Base-by-base conservation (phyloP, 2,113 vertebrate genomes). In the Megaleporinus macrocephalus region DNA sequence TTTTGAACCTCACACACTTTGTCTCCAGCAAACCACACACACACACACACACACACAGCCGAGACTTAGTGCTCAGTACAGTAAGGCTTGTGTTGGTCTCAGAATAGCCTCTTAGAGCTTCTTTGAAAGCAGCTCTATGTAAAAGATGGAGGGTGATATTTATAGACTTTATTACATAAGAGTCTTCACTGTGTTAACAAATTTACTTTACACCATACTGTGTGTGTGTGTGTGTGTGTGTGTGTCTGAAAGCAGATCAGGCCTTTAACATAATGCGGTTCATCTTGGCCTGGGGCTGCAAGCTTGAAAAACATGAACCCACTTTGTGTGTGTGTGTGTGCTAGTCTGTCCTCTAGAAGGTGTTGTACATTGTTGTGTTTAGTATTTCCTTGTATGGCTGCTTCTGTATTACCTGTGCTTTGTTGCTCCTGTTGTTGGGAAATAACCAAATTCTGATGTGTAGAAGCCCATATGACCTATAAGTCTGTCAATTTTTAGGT, bases 71-170 rank as follows among this genome's bases (percentile, higher is more conserved):
- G 24, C 49, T 26, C 27, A 53, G 55, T 80, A 22, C 53, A 55
- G 53, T 55, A 22, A 30, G 13, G 57, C 22, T n/a, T 10, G 79
- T 80, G 80, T 30, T 62, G 47, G 30, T 78, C 36, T 73, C 47
- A 12, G 59, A 72, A 26, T 22, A 63, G n/a, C 63, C 33, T 78
- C 3, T 1, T 85, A 33, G 73, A 44, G 73, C 62, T 26, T 69
- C 82, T 29, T 76, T 62, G 70, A 41, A 9, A 80, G 44, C 57
- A 13, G 83, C 29, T 83, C 79, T 89, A 84, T 89, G 83, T 90
- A 84, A 71, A 86, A 70, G 30, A 71, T 83, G 57, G 78, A 86
- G 86, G 22, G 20, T 36, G 63, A 72, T 81, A 86, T 86, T 86
- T 83, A 82, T 86, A 80, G 78, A 36, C 41, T 36, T 26, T 29